Evolutionary conservation across 2,797 vertebrate species (phyloP).

Genomic region (Borostomias antarcticus): DNA sequence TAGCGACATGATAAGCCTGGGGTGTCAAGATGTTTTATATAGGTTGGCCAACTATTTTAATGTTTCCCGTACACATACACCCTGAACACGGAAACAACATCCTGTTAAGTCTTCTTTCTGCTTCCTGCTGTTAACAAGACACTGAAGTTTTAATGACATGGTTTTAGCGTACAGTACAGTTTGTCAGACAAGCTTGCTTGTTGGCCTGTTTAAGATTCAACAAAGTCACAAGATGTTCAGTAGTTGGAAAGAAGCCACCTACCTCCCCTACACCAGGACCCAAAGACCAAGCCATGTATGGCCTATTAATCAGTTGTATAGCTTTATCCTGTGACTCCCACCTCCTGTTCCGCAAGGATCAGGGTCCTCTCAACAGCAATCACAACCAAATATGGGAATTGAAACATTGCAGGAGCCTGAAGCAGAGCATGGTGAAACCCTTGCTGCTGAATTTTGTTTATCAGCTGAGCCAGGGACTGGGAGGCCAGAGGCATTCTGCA

Average conservation of each 20-base stretch:
- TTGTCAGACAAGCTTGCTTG: not conserved
- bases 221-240: not conserved
- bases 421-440: not conserved
- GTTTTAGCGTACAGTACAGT: not conserved
- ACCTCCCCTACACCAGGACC: not conserved
- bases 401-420: not conserved
- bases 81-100: too few relatives aligned
- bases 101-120: too few relatives aligned
- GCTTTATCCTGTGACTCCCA: not conserved
- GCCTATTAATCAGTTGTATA: not conserved
- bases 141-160: too few relatives aligned
- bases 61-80: too few relatives aligned
- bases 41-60: too few relatives aligned
- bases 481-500: not conserved
- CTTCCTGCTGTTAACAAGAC: too few relatives aligned
- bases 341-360: constrained; percentile 1
- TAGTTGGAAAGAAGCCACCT: not conserved
- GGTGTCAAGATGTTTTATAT: too few relatives aligned
- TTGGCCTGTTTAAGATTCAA: not conserved
- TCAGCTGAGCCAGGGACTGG: not conserved
- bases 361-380: not conserved
- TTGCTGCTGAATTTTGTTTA: not conserved
- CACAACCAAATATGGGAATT: constrained; percentile 4
- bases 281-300: constrained; percentile 5
- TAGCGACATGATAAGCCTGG: too few relatives aligned